Evolutionary conservation across 2,113 vertebrate genomes (phyloP).

Genomic region (Columbina picui): DNA sequence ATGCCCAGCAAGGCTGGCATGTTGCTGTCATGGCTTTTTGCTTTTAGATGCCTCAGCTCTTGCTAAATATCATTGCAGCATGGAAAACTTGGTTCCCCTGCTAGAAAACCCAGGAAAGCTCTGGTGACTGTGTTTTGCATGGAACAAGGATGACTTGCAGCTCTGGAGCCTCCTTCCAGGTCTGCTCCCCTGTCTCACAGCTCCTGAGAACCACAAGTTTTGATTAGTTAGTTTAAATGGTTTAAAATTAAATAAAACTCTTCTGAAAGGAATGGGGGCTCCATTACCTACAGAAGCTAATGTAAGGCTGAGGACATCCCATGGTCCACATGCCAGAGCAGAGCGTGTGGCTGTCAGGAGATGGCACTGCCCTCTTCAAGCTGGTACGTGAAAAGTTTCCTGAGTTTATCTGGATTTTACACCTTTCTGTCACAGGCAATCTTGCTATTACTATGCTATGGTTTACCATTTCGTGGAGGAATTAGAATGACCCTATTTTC

Average conservation of each 20-base stretch:
- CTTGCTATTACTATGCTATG: neutral
- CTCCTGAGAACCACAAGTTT: neutral
- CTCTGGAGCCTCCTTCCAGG: neutral
- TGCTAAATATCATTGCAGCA: neutral
- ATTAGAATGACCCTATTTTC: neutral
- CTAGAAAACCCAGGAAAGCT: neutral
- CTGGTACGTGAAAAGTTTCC: neutral
- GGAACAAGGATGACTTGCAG: neutral
- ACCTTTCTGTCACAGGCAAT: neutral
- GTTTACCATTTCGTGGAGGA: neutral
- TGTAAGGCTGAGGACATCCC: neutral
- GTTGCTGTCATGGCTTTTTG: neutral
- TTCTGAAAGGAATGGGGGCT: neutral
- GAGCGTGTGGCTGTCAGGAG: neutral
- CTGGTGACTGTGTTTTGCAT: neutral
- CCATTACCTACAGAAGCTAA: neutral
- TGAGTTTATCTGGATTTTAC: neutral
- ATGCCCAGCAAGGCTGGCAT: neutral
- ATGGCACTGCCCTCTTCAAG: neutral
- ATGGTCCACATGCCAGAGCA: neutral
- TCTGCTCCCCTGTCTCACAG: neutral
- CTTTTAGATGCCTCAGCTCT: neutral
- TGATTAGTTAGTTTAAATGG: neutral
- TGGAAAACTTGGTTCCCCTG: neutral
- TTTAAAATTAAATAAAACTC: neutral